Percentiles rank a stretch among this genome's conserved stretches.
Conservation (phyloP, 2,888 invertebrate species). For the Digitonthophagus gazella region DNA sequence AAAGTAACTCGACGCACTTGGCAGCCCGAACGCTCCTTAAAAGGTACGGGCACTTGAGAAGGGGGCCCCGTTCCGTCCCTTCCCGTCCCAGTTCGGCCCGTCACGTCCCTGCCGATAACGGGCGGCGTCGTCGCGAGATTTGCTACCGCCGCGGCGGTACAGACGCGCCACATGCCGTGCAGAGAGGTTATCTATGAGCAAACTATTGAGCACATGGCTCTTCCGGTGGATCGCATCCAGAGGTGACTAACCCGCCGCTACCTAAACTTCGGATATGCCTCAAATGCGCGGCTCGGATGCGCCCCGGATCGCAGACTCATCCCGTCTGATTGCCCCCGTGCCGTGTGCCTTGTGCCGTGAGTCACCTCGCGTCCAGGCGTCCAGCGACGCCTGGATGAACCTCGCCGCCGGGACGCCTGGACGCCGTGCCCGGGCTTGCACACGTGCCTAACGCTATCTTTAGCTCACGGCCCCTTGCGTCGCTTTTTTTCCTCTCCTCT, state of each 20-base stretch:
- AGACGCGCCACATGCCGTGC: constrained; percentile 33
- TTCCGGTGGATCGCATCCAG: constrained; percentile 39
- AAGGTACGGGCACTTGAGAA: constrained; percentile 52
- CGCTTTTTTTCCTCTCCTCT: constrained; percentile 41
- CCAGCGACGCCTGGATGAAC: constrained; percentile 18
- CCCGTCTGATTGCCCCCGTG: constrained; percentile 14
- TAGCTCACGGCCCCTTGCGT: constrained; percentile 50
- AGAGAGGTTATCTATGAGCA: constrained; percentile 34
- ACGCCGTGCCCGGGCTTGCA: constrained; percentile 37
- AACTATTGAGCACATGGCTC: constrained; percentile 41
- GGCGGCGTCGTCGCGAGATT: neutral
- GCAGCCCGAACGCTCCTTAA: constrained; percentile 51
- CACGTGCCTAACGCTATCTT: constrained; percentile 53
- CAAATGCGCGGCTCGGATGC: constrained; percentile 26
- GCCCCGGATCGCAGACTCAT: constrained; percentile 29
- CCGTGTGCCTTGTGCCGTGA: constrained; percentile 29
- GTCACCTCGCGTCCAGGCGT: constrained; percentile 27
- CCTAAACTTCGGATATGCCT: constrained; percentile 32
- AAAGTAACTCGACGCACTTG: constrained; percentile 50
- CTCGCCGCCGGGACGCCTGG: constrained; percentile 36
- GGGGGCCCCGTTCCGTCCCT: constrained; percentile 37
- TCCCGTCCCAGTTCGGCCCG: neutral
- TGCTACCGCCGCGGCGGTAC: neutral
- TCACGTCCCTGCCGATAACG: neutral
- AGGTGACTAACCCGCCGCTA: constrained; percentile 46